Evolutionary conservation across 2,888 invertebrate species (phyloP).

Genomic region (Chelonus formosanus): DNA sequence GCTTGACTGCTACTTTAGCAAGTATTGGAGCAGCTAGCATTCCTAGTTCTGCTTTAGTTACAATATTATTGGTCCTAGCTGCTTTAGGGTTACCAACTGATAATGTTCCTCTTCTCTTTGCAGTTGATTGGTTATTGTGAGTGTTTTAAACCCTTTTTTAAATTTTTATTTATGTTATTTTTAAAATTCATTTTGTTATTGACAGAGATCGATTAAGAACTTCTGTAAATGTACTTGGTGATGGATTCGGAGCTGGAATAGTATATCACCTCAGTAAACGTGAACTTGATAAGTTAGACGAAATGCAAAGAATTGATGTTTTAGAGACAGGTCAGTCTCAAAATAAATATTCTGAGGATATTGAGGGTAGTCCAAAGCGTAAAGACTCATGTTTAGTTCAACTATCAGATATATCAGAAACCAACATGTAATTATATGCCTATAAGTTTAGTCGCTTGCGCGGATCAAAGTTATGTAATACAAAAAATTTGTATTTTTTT

Average conservation of each 20-base stretch:
- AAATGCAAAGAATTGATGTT: slow-evolving; percentile 50
- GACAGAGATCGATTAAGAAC: slow-evolving; percentile 70
- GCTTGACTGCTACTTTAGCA: slow-evolving; percentile 73
- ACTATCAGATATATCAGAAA: neutral
- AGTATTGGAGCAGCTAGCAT: slow-evolving; percentile 75
- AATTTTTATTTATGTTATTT: neutral
- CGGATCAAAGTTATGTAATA: too few relatives aligned
- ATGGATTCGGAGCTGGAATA: slow-evolving; percentile 79
- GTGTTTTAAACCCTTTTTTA: slow-evolving; percentile 37
- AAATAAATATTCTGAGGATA: slow-evolving; percentile 31
- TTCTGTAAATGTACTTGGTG: slow-evolving; percentile 78
- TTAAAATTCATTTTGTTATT: too few relatives aligned
- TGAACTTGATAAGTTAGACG: slow-evolving; percentile 66
- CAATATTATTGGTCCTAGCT: slow-evolving; percentile 73
- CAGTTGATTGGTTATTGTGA: slow-evolving; percentile 76
- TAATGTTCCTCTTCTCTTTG: slow-evolving; percentile 72
- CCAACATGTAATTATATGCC: too few relatives aligned
- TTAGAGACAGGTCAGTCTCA: slow-evolving; percentile 49
- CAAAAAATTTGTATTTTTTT: too few relatives aligned
- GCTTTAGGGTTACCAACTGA: slow-evolving; percentile 72
- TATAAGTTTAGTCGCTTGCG: too few relatives aligned
- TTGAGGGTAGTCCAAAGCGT: slow-evolving; percentile 27
- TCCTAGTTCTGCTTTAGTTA: slow-evolving; percentile 74
- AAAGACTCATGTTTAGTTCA: slow-evolving; percentile 17
- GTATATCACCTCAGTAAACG: slow-evolving; percentile 73